Conservation (phyloP, 92 coral and sea anemone genomes). For the Micromussa lordhowensis region DNA sequence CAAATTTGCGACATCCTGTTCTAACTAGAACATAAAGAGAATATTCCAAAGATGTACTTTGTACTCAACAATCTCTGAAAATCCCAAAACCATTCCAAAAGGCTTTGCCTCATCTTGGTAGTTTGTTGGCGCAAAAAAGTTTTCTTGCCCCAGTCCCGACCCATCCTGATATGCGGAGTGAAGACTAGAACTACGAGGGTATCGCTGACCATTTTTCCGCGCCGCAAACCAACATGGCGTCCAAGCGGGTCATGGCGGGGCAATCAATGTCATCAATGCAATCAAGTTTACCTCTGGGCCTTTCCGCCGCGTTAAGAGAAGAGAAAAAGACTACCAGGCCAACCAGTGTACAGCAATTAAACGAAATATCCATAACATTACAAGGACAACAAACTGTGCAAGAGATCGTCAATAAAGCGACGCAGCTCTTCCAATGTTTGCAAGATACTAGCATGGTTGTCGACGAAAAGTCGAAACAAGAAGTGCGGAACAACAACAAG, state of each 20-base stretch:
- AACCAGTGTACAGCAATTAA: conserved; percentile 43
- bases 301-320: conserved; percentile 36
- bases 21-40: background rate
- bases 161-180: background rate
- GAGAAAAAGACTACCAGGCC: conserved; percentile 35
- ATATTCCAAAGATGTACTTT: background rate
- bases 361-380: conserved; percentile 62
- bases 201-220: conserved; percentile 11
- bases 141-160: too few species aligned
- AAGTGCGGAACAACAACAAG: conserved; percentile 58
- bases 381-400: conserved; percentile 77
- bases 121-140: too few species aligned
- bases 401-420: conserved; percentile 66
- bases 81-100: too few species aligned
- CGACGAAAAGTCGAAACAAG: conserved; percentile 47
- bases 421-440: conserved; percentile 58
- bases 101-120: too few species aligned
- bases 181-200: conserved; percentile 2
- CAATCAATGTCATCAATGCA: background rate
- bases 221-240: conserved; percentile 39
- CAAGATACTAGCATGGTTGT: conserved; percentile 51
- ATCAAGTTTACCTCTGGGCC: background rate
- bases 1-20: background rate
- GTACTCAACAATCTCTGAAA: background rate
- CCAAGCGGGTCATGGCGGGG: conserved; percentile 7